phyloP scores from a whole-genome alignment of 2,888 invertebrate species.

The Metacarcinus magister region DNA sequence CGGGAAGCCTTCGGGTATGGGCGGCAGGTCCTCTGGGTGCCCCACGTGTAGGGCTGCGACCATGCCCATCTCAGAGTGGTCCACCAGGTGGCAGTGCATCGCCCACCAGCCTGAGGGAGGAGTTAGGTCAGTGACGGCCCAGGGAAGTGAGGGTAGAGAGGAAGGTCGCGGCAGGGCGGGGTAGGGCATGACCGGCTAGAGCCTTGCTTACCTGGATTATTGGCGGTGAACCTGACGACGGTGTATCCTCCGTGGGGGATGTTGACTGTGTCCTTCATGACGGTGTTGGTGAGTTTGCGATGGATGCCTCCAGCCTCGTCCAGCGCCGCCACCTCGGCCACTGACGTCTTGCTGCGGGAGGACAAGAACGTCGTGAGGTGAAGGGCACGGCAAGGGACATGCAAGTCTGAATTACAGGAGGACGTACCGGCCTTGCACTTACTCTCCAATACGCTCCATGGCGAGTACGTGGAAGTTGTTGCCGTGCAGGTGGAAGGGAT shows the following conservation, averaged over 20 bases:
- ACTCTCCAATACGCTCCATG: slow-evolving; percentile 89
- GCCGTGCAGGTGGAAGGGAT: slow-evolving; percentile 95
- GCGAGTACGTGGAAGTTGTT: slow-evolving; percentile 93
- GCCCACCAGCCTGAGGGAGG: slow-evolving; percentile 92
- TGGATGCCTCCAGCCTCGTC: slow-evolving; percentile 90
- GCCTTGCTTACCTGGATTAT: slow-evolving; percentile 90
- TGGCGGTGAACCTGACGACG: slow-evolving; percentile 92
- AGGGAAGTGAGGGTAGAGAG: not conserved
- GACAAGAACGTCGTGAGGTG: not conserved
- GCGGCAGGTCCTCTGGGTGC: slow-evolving; percentile 88
- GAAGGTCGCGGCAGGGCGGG: not conserved
- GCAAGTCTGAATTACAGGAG: not conserved
- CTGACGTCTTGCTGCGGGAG: slow-evolving; percentile 51
- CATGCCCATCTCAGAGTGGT: slow-evolving; percentile 96
- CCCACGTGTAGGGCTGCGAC: slow-evolving; percentile 91
- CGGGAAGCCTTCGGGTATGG: slow-evolving; percentile 91
- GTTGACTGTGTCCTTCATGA: slow-evolving; percentile 94
- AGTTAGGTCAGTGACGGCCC: not conserved
- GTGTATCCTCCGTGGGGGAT: slow-evolving; percentile 96
- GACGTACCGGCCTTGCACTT: slow-evolving; percentile 83
- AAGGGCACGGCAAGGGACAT: not conserved
- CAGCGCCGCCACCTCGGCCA: slow-evolving; percentile 85
- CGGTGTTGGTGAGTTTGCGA: slow-evolving; percentile 90
- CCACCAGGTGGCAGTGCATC: slow-evolving; percentile 96
- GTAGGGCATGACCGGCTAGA: not conserved